Conservation (phyloP, 2,888 invertebrate species). For the Drosophila conformis region DNA sequence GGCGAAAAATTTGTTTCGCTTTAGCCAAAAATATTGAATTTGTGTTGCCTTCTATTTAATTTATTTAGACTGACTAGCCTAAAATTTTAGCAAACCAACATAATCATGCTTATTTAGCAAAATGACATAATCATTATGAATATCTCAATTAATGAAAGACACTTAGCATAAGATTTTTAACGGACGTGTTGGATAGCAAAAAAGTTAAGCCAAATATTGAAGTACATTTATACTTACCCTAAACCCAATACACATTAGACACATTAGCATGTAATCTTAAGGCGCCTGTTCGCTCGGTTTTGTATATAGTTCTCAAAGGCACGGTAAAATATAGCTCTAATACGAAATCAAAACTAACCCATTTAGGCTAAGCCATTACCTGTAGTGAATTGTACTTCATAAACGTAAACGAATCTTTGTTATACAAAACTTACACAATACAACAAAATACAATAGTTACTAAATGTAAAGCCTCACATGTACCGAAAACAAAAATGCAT, state of each 20-base stretch:
- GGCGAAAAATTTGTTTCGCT: conserved; percentile 54
- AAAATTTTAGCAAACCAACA: conserved; percentile 62
- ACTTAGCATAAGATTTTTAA: conserved; percentile 55
- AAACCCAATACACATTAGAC: conserved; percentile 5
- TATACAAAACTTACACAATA: conserved; percentile 33
- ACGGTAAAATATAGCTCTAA: conserved; percentile 73
- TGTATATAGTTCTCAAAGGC: conserved; percentile 69
- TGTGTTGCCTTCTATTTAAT: conserved; percentile 65
- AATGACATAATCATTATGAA: conserved; percentile 21
- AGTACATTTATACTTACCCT: conserved; percentile 34
- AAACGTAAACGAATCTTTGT: conserved; percentile 38
- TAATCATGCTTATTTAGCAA: conserved; percentile 41
- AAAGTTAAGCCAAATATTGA: conserved; percentile 70
- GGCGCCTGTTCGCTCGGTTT: conserved; percentile 32
- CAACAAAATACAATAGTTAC: conserved; percentile 47
- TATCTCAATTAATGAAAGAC: conserved; percentile 53
- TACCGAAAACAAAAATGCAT: conserved; percentile 42
- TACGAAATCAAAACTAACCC: conserved; percentile 52
- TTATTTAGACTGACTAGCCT: conserved; percentile 82
- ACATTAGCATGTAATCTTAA: conserved; percentile 43
- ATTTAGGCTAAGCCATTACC: conserved; percentile 60
- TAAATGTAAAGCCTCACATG: conserved; percentile 42
- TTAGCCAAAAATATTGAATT: conserved; percentile 52
- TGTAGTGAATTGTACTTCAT: conserved; percentile 51
- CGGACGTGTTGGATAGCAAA: conserved; percentile 53